Conservation (phyloP, 2,888 invertebrate genomes). For the Tipula confusa region DNA sequence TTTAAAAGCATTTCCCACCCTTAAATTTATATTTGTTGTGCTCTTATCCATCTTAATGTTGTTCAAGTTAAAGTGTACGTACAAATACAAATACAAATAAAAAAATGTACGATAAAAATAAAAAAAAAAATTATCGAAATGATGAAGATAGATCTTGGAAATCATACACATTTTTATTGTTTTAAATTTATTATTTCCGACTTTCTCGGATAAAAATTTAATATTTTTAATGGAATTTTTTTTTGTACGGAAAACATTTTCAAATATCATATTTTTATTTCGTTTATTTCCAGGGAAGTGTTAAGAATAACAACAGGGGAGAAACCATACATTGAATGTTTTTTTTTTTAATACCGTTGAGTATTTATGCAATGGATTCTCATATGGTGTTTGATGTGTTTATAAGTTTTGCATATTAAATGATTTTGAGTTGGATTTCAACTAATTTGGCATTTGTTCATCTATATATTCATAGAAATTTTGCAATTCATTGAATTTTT, state of each 20-base stretch:
- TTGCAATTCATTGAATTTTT: too few relatives aligned
- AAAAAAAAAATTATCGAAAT: neutral
- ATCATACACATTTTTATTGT: neutral
- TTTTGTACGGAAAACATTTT: neutral
- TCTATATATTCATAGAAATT: too few relatives aligned
- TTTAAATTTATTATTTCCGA: constrained; percentile 20
- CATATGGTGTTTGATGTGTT: neutral
- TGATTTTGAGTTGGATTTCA: too few relatives aligned
- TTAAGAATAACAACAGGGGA: neutral
- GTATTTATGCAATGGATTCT: neutral
- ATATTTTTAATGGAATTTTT: neutral
- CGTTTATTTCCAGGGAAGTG: neutral
- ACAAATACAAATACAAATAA: neutral
- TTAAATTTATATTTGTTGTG: neutral
- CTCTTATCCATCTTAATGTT: too few relatives aligned
- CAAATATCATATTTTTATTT: neutral
- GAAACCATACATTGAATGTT: neutral
- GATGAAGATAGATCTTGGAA: neutral
- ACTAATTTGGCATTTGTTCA: too few relatives aligned
- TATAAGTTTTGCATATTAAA: too few relatives aligned
- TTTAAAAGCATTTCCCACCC: neutral
- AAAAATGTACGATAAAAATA: neutral
- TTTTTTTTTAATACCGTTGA: neutral
- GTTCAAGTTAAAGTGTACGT: neutral
- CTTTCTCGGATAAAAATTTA: neutral